Conservation (phyloP, 1,140 invertebrate genomes). For the Nixonia krombeini region DNA sequence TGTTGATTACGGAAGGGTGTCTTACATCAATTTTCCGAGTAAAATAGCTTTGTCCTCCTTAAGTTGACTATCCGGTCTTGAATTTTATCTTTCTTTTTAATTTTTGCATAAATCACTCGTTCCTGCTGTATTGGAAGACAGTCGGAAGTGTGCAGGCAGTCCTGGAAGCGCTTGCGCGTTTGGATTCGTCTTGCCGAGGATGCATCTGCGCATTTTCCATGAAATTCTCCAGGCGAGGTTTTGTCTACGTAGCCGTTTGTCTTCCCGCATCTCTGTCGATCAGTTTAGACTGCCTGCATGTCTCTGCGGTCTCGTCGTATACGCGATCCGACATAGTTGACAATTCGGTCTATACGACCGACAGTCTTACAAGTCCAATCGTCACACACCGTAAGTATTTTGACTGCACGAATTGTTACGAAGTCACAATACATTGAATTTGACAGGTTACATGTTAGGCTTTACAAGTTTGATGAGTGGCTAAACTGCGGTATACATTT, state of each 20-base stretch:
- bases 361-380: too few relatives aligned
- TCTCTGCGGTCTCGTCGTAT: neutral
- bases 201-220: conserved; percentile 59
- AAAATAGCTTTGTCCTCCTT: neutral
- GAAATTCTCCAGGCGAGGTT: conserved; percentile 54
- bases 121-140: conserved; percentile 4
- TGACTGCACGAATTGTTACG: too few relatives aligned
- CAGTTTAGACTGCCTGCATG: conserved; percentile 1
- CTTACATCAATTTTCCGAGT: too few relatives aligned
- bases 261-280: conserved; percentile 7
- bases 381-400: too few relatives aligned
- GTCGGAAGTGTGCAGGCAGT: neutral
- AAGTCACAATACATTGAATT: too few relatives aligned
- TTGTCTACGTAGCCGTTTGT: conserved; percentile 32
- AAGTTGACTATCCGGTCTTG: conserved; percentile 15
- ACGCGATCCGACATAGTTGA: neutral
- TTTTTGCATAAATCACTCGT: conserved; percentile 14
- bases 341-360: too few relatives aligned
- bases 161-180: conserved; percentile 25
- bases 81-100: conserved; percentile 40
- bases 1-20: too few relatives aligned
- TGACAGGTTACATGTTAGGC: too few relatives aligned
- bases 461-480: too few relatives aligned
- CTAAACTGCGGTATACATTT: too few relatives aligned
- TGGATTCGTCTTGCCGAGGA: conserved; percentile 10